Evolutionary conservation across 2,113 vertebrate genomes (phyloP).

Genomic region (Barnardius zonarius): DNA sequence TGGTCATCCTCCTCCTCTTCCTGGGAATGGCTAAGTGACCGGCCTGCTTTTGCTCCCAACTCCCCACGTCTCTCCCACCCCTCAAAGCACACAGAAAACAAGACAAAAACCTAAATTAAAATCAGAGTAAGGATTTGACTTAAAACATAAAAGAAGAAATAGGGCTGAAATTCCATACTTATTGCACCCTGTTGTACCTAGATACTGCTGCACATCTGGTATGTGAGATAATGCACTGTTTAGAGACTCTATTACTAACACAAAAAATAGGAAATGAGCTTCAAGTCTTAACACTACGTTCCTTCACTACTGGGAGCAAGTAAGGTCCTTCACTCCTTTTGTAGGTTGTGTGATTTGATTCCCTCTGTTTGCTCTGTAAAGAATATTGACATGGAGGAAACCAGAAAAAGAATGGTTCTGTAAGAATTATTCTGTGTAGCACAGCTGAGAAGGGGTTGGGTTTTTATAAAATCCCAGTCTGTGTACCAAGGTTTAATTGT

Average conservation of each 20-base stretch:
- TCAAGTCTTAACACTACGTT: constrained; percentile 23
- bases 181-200: constrained; percentile 7
- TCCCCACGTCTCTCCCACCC: background rate
- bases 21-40: no score
- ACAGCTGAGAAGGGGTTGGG: background rate
- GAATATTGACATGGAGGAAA: constrained; percentile 30
- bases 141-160: constrained; percentile 39
- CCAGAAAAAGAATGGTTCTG: constrained; percentile 7
- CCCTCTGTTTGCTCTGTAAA: constrained; percentile 52
- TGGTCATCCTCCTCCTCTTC: no score
- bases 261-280: constrained; percentile 25
- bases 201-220: constrained; percentile 34
- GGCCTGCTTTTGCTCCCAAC: no score
- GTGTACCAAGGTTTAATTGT: background rate
- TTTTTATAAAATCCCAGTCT: background rate
- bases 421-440: constrained; percentile 37
- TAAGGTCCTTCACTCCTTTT: background rate
- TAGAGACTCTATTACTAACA: background rate
- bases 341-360: constrained; percentile 58
- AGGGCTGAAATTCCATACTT: constrained; percentile 23
- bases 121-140: background rate
- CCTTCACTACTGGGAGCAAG: constrained; percentile 55
- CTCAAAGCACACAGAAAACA: background rate
- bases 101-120: constrained; percentile 9
- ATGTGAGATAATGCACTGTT: constrained; percentile 41